These are phyloP conservation scores for Agrochola lota DNA, from an alignment of 2,888 invertebrate genomes.

Conservation along the genomic window DNA sequence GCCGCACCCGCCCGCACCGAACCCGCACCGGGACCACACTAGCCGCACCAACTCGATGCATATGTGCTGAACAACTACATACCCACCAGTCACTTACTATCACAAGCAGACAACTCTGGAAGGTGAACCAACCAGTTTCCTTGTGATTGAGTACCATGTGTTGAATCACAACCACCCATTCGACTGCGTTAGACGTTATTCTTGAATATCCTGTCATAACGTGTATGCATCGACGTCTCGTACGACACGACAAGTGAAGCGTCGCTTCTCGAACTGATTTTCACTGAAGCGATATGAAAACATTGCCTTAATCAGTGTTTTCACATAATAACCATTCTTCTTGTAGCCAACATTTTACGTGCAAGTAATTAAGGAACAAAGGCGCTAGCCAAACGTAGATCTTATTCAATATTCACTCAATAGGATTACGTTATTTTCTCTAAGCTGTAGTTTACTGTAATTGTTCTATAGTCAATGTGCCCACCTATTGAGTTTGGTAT, in stretches of 20 bases:
- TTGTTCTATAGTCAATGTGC: conserved; percentile 86
- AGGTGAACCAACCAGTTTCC: conserved; percentile 4
- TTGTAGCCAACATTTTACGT: conserved; percentile 59
- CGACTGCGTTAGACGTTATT: conserved; percentile 53
- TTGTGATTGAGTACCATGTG: conserved; percentile 22
- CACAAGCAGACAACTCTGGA: conserved; percentile 20
- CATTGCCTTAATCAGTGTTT: conserved; percentile 39
- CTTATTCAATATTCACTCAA: conserved; percentile 70
- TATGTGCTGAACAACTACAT: conserved; percentile 23
- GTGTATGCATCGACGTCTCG: conserved; percentile 50
- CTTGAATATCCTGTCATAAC: conserved; percentile 43
- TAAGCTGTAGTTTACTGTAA: conserved; percentile 77
- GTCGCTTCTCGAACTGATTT: conserved; percentile 64
- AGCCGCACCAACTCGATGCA: conserved; percentile 50
- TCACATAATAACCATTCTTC: conserved; percentile 45
- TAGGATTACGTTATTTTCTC: conserved; percentile 70
- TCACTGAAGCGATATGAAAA: conserved; percentile 41
- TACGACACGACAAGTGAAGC: conserved; percentile 43
- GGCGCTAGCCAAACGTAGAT: conserved; percentile 71
- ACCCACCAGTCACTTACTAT: conserved; percentile 12
- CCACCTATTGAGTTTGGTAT: conserved; percentile 84
- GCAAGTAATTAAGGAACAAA: conserved; percentile 62
- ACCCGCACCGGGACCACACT: conserved; percentile 30
- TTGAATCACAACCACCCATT: conserved; percentile 15
- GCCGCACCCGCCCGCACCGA: conserved; percentile 34